phyloP scores from a whole-genome alignment of 2,888 invertebrate species.

The Coleophora flavipennella region DNA sequence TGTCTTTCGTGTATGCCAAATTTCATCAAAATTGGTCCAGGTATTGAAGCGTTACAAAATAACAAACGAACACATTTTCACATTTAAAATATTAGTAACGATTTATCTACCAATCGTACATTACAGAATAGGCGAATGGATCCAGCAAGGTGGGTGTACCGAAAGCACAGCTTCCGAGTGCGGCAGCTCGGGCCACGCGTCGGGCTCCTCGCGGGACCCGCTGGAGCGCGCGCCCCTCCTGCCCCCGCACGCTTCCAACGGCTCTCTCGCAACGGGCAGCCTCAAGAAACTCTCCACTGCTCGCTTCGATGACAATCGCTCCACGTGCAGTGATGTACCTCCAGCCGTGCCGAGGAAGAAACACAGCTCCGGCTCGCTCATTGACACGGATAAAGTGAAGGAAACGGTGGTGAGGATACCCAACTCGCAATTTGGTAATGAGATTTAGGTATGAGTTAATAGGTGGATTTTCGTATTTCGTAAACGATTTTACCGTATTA shows the following conservation, averaged over 20 bases:
- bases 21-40: too few relatives aligned
- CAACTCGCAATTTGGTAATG: conserved; percentile 52
- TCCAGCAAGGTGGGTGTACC: conserved; percentile 55
- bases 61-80: too few relatives aligned
- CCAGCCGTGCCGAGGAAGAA: conserved; percentile 55
- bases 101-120: too few relatives aligned
- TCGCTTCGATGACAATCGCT: conserved; percentile 50
- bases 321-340: conserved; percentile 59
- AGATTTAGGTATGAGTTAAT: conserved; percentile 28
- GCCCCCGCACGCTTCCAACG: conserved; percentile 60
- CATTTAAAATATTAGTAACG: too few relatives aligned
- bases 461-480: too few relatives aligned
- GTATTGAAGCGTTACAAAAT: too few relatives aligned
- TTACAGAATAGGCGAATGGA: conserved; percentile 49
- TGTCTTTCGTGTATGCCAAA: too few relatives aligned
- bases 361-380: conserved; percentile 58
- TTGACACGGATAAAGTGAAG: conserved; percentile 52
- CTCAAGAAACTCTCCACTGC: conserved; percentile 52
- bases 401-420: conserved; percentile 64
- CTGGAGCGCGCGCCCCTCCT: conserved; percentile 58
- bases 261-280: conserved; percentile 56
- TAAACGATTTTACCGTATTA: too few relatives aligned
- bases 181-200: conserved; percentile 32
- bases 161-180: conserved; percentile 44
- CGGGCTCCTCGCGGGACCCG: conserved; percentile 42